Conservation (phyloP, 2,888 invertebrate species). For the Megaustenia siamemsis region DNA sequence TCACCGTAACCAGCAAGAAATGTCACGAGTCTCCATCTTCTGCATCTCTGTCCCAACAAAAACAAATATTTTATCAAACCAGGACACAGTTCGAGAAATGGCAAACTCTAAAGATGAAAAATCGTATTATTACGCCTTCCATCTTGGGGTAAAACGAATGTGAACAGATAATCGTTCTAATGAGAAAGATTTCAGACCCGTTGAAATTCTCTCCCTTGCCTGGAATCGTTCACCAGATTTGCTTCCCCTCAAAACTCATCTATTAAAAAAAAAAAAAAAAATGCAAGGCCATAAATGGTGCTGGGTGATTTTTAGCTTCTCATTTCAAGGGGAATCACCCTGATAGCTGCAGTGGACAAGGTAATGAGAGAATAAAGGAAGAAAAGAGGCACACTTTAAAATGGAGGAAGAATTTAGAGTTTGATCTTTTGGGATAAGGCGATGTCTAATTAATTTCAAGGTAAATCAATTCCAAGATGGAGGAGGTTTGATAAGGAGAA, state of each 20-base stretch:
- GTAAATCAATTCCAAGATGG: neutral
- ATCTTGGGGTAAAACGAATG: slow-evolving; percentile 16
- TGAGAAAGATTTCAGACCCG: slow-evolving; percentile 23
- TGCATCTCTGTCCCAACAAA: neutral
- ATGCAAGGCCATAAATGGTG: neutral
- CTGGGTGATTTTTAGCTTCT: slow-evolving; percentile 7
- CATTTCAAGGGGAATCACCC: slow-evolving; percentile 10
- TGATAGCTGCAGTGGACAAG: slow-evolving; percentile 12
- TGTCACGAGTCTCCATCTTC: neutral
- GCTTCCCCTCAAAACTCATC: neutral
- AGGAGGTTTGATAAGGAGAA: too few relatives aligned
- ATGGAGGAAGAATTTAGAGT: neutral
- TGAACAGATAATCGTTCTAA: slow-evolving; percentile 31
- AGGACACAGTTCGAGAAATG: slow-evolving; percentile 25
- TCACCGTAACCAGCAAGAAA: slow-evolving; percentile 1
- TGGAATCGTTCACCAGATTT: neutral
- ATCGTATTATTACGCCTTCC: slow-evolving; percentile 23
- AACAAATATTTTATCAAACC: slow-evolving; percentile 32
- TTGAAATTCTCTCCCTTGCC: slow-evolving; percentile 4
- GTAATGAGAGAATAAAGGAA: slow-evolving; percentile 8
- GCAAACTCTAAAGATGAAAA: slow-evolving; percentile 21
- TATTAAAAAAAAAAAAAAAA: too few relatives aligned
- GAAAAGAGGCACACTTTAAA: neutral
- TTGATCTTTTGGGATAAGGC: neutral
- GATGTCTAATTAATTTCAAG: neutral